Evolutionary conservation across 1,140 invertebrate species (phyloP).

Genomic region (Ceratosolen fusciceps): DNA sequence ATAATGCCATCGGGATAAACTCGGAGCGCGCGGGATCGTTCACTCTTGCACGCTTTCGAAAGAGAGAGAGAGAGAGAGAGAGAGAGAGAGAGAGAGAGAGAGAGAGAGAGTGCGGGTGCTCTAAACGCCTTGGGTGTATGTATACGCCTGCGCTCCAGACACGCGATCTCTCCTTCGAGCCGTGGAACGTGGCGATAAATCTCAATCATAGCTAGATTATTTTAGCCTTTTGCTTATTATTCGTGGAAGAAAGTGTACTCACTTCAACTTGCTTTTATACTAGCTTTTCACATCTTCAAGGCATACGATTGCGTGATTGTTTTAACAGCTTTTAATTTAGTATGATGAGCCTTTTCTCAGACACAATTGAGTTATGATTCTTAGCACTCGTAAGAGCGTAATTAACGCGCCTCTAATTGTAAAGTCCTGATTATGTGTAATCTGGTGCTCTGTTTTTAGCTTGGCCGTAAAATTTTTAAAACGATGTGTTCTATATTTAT

Average conservation of each 20-base stretch:
- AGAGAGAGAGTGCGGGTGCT: conserved; percentile 6
- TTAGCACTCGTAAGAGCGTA: not conserved
- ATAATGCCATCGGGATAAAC: not conserved
- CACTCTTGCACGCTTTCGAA: not conserved
- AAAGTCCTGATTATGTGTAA: not conserved
- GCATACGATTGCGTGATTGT: not conserved
- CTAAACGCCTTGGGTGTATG: conserved; percentile 5
- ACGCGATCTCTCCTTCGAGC: conserved; percentile 24
- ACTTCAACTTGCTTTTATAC: not conserved
- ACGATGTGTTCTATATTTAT: no score
- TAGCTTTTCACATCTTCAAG: not conserved
- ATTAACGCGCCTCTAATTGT: not conserved
- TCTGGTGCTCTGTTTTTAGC: no score
- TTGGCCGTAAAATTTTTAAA: no score
- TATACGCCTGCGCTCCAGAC: conserved; percentile 30
- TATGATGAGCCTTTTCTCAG: not conserved
- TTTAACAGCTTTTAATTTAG: not conserved
- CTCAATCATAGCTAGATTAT: conserved; percentile 48
- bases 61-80: not conserved
- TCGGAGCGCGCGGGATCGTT: not conserved
- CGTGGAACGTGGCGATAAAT: conserved; percentile 36
- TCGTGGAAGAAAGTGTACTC: not conserved
- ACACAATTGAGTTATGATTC: not conserved
- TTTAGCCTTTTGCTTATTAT: conserved; percentile 10
- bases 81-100: not conserved